phyloP scores from a whole-genome alignment of 1,140 invertebrate species.

The Drosophila triauraria region DNA sequence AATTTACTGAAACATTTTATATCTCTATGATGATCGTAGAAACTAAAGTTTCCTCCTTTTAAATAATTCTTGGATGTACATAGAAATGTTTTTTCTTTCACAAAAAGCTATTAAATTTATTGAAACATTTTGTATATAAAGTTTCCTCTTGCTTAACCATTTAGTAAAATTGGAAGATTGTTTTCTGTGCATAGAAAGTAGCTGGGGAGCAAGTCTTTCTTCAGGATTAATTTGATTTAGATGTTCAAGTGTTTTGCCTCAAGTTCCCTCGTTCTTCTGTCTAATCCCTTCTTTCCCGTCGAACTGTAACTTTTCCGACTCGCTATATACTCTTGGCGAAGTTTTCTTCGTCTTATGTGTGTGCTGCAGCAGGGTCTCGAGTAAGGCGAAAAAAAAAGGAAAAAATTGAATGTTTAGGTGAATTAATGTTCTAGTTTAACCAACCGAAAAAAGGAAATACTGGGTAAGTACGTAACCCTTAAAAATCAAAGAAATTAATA shows the following conservation, averaged over 20 bases:
- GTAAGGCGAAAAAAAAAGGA: background rate
- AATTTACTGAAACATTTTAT: too few species aligned
- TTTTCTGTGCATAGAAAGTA: slow-evolving; percentile 8
- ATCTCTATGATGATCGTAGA: too few species aligned
- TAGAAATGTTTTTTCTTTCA: too few species aligned
- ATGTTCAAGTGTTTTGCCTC: slow-evolving; percentile 72
- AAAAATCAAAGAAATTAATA: background rate
- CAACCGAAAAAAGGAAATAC: too few species aligned
- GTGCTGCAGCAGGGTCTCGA: background rate
- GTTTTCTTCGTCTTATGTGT: slow-evolving; percentile 15
- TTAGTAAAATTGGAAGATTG: background rate
- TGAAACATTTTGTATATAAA: too few species aligned
- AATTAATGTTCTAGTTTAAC: slow-evolving; percentile 5
- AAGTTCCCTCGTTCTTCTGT: slow-evolving; percentile 31
- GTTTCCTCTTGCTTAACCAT: too few species aligned
- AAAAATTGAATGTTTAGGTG: slow-evolving; percentile 7
- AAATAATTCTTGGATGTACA: too few species aligned
- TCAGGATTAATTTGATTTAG: slow-evolving; percentile 81
- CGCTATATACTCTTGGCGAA: slow-evolving; percentile 31
- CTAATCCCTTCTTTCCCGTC: background rate
- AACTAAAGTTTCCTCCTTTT: too few species aligned
- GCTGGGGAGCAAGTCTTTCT: slow-evolving; percentile 43
- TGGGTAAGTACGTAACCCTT: background rate
- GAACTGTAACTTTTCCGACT: slow-evolving; percentile 30
- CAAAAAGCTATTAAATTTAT: too few species aligned